Base-by-base conservation (phyloP, 2,113 vertebrate genomes). In the Psophia crepitans region DNA sequence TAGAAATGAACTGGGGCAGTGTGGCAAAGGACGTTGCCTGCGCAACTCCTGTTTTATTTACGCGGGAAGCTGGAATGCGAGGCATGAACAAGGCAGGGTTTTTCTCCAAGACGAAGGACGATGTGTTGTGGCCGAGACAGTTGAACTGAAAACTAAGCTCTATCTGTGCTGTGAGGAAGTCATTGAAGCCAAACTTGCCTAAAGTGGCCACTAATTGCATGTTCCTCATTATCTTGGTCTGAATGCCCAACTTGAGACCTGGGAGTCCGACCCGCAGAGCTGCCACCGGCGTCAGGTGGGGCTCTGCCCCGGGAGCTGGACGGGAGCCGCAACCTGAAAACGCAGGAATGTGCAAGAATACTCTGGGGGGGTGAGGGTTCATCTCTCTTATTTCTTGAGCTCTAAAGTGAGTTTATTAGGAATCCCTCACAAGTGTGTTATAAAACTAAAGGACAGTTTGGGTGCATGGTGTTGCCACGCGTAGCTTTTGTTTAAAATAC, bases 391-490 rank as follows among this genome's bases (percentile, higher is more conserved):
- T 12, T 58, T 20, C 71, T 35, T 32, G 49, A 41, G 51, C 61
- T 76, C 1, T 16, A 4, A n/a, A 65, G 30, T 6, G 35, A 30
- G 71, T 39, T 49, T 28, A 8, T 66, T 10, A 20, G 23, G 32
- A 58, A 43, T 4, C 32, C 41, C n/a, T 35, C 44, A 7, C 26
- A 35, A 32, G 37, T 1, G 37, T 6, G 6, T 27, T 51, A 8
- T 1, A 26, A 12, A 60, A 24, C 35, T 12, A 5, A 14, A 11
- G 44, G 49, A 17, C 35, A 6, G 1, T 28, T 61, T 16, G 65
- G 28, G 39, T 16, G 48, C 23, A 0, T 1, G n/a, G 48, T 14
- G 66, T 15, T 33, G 56, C 28, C 4, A 4, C 1, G 1, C 1
- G 1, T 28, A 37, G 23, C 15, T 6, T 51, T 39, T 46, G 23